Conservation (phyloP, 1,140 invertebrate genomes). For the Eufriesea mexicana region DNA sequence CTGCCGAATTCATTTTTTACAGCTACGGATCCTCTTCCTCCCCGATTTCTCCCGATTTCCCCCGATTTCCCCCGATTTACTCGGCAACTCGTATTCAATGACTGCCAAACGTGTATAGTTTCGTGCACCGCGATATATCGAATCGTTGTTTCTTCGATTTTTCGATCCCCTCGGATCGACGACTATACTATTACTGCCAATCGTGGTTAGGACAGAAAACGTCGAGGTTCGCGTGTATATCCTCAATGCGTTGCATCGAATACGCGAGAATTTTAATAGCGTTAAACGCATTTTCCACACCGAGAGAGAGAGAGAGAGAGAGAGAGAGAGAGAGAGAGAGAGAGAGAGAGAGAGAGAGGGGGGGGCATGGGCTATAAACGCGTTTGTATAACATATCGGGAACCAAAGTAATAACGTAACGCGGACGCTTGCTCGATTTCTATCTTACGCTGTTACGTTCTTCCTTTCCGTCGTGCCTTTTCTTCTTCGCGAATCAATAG, state of each 20-base stretch:
- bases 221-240: too few relatives aligned
- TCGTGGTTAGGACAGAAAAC: not conserved
- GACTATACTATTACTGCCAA: not conserved
- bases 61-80: not conserved
- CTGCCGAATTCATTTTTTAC: not conserved
- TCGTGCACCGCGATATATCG: not conserved
- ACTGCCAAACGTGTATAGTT: not conserved
- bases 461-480: not conserved
- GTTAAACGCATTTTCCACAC: too few relatives aligned
- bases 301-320: too few relatives aligned
- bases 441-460: not conserved
- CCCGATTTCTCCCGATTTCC: not conserved
- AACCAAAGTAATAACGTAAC: not conserved
- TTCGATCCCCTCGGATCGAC: too few relatives aligned
- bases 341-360: not conserved
- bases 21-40: not conserved
- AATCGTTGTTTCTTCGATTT: not conserved
- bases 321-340: too few relatives aligned
- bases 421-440: not conserved
- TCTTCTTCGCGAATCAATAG: conserved; percentile 12
- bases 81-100: not conserved
- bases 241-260: too few relatives aligned
- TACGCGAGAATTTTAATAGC: too few relatives aligned
- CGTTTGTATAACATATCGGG: not conserved
- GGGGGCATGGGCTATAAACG: not conserved